Base-by-base conservation (phyloP, 2,113 vertebrate species). In the Etheostoma spectabile region DNA sequence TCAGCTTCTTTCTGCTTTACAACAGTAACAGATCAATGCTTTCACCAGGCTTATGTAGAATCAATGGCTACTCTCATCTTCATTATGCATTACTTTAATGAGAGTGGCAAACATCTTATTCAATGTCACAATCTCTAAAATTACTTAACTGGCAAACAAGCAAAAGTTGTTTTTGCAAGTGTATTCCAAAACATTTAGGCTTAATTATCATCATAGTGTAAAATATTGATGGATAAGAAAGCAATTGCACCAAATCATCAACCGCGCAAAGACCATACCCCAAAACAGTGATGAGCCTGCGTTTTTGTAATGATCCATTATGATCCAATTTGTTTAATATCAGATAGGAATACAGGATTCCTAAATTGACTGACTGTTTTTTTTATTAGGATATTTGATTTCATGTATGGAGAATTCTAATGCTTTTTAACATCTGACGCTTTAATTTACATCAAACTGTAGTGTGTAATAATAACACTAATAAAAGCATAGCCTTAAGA, bases 41-140 rank as follows among this genome's bases (percentile, higher is more conserved):
- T 82, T 77, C 74, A 80, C 59, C n/a, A n/a, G 82, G 69, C 70
- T 89, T 78, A 69, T 75, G 60, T 81, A 62, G 66, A 91, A 82
- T 91, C 85, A 79, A 86, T 89, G 62, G 75, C 69, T 71, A 83
- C 72, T 59, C 55, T 74, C 45, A 22, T 85, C 80, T 79, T 86
- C 78, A 73, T 70, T 86, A 77, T 80, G 75, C 85, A 89, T 89
- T 90, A 91, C 80, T 86, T 84, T 86, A 86, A 86, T 88, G 74
- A 83, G 71, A 91, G 85, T 22, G n/a, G 74, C 75, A 84, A 85
- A 89, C 57, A 63, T 82, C 46, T 64, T 74, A 85, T 89, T 75
- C 79, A 80, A 85, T 77, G 52, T 56, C 68, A 45, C 5, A 30
- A 79, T 88, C 65, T 84, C 61, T 68, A n/a, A 82, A 76, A 77